Base-by-base conservation (phyloP, 2,113 vertebrate species). In the Nestor notabilis region DNA sequence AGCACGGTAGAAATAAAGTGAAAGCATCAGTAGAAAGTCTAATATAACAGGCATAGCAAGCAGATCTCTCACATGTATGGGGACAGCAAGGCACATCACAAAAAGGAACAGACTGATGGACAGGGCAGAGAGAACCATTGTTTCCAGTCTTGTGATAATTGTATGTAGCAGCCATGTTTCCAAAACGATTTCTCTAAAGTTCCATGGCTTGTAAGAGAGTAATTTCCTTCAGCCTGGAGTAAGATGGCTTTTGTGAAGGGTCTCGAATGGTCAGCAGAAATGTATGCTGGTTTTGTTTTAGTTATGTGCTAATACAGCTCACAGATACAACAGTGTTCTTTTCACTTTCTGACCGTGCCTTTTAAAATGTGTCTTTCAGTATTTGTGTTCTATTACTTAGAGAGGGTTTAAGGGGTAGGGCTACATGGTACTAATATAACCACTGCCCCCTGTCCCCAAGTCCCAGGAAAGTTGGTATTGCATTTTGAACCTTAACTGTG, bases 121-220 rank as follows among this genome's bases (percentile, higher is more conserved):
- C 10, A 49, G 16, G 33, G 18, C 19, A 47, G 41, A 49, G 29
- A 68, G 18, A 37, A 28, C 9, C 20, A 1, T 11, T 71, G 14
- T 39, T 81, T 60, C 31, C 37, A n/a, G 0, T 39, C 5, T 66
- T 0, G 1, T 56, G 27, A 7, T n/a, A 17, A 17, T n/a, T 72
- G 29, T 31, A 13, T 1, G 1, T 27, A 83, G 28, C 31, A 87
- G 65, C 9, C 4, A 3, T 41, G 47, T 61, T 85, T 88, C 37
- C 19, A n/a, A 64, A 96, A 35, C 19, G 7, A 2, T 83, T 75
- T 88, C 9, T 52, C 20, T 70, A 1, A 24, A 50, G 47, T 46
- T 81, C 11, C 2, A 0, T 61, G 18, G 24, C 11, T 71, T 76
- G 10, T 3, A 43, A 70, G 35, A 19, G 19, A 53, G 5, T 46